Evolutionary conservation across 2,113 vertebrate genomes (phyloP).

Genomic region (Actinemys pallida): DNA sequence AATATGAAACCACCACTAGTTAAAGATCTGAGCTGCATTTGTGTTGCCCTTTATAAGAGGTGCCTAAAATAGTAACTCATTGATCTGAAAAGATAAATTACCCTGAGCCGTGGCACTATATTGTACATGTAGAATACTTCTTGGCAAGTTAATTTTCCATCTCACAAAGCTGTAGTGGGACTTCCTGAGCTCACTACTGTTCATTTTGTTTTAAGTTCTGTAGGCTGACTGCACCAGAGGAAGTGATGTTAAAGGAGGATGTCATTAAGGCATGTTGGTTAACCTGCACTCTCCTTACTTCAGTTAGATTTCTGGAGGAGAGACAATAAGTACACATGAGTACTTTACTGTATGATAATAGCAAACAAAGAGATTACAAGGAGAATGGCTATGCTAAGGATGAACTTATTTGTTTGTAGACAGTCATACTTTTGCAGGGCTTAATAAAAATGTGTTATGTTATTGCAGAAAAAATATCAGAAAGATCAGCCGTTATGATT

Average conservation of each 20-base stretch:
- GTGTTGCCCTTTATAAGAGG: background rate
- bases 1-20: constrained; percentile 38
- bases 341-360: background rate
- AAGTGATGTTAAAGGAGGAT: background rate
- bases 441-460: background rate
- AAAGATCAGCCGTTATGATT: background rate
- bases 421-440: background rate
- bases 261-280: background rate
- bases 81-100: constrained; percentile 27
- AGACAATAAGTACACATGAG: background rate
- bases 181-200: background rate
- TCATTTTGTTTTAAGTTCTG: constrained; percentile 3
- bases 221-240: constrained; percentile 16
- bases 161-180: background rate
- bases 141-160: background rate
- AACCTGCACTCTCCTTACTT: background rate
- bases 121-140: background rate
- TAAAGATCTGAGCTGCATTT: constrained; percentile 1
- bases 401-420: background rate
- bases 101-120: background rate
- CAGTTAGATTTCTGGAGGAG: background rate
- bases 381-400: background rate
- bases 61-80: constrained; percentile 26
- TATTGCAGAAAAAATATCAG: background rate
- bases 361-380: background rate